phyloP scores from a whole-genome alignment of 2,797 vertebrate species.

The Luscinia megarhynchos region DNA sequence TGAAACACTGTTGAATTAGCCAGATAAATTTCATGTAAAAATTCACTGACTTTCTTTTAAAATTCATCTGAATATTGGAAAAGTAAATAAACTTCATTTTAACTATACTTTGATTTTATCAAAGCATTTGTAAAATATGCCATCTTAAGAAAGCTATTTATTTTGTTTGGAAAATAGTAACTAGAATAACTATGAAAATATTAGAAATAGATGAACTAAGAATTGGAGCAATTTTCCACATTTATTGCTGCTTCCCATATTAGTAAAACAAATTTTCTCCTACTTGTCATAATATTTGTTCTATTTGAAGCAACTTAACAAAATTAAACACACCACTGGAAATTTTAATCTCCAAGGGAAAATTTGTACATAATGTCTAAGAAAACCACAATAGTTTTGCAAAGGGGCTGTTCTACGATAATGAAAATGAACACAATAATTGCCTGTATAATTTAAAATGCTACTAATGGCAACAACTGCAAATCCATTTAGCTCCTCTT shows the following conservation, averaged over 20 bases:
- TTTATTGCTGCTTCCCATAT: slow-evolving; percentile 52
- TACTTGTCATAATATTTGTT: slow-evolving; percentile 79
- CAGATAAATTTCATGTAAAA: not conserved
- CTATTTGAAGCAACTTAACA: slow-evolving; percentile 73
- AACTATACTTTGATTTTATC: not conserved
- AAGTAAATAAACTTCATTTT: not conserved
- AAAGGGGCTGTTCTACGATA: slow-evolving; percentile 74
- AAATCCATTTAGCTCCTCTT: slow-evolving; percentile 82
- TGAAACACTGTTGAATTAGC: not conserved
- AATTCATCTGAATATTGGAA: not conserved
- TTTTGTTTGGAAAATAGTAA: slow-evolving; percentile 40
- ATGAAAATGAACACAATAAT: slow-evolving; percentile 83
- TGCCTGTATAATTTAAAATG: slow-evolving; percentile 83
- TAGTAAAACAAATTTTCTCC: slow-evolving; percentile 65
- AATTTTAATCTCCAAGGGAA: slow-evolving; percentile 81
- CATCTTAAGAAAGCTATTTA: not conserved
- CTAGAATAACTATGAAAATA: slow-evolving; percentile 39
- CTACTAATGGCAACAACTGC: slow-evolving; percentile 79
- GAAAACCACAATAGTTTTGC: slow-evolving; percentile 72
- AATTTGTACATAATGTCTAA: slow-evolving; percentile 74
- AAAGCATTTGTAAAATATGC: not conserved
- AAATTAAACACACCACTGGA: slow-evolving; percentile 78
- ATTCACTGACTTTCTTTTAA: not conserved
- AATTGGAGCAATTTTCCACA: slow-evolving; percentile 10
- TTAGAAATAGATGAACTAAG: slow-evolving; percentile 50